Base-by-base conservation (phyloP, 2,797 vertebrate genomes). In the Stomatorhinus walkeri region DNA sequence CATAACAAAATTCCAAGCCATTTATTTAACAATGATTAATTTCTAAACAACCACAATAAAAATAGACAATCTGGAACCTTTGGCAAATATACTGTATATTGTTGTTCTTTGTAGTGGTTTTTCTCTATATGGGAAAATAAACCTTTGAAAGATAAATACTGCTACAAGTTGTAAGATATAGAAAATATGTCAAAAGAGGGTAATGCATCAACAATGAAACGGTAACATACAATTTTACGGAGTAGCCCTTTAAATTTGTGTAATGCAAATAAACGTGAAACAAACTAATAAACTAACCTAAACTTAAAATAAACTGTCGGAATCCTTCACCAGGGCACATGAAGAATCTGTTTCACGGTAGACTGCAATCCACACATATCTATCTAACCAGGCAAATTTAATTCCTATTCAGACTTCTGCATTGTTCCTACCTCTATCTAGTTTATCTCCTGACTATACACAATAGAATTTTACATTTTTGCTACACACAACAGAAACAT, bases 181-280 rank as follows among this genome's bases (percentile, higher is more conserved):
- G 22, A 68, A 86, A 68, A 85, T 46, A 28, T 72, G 22, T 52
- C 19, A 64, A 19, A 87, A 43, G 28, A 36, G 94, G 94, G 95
- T 89, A 40, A 93, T 91, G 90, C 92, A 90, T 93, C 72, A 91
- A 90, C 91, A 94, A 87, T 93, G 92, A 91, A 91, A 87, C 91
- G 93, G 95, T 94, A 95, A 95, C 94, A 52, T 94, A 95, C 89
- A 93, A 92, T 93, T 94, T 92, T 91, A 94, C 93, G 92, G 92
- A 94, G 93, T 96, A 96, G 96, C 96, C 96, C 96, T 96, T 96
- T 89, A 92, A 94, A 94, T 90, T 93, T 87, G 90, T 91, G 76
- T 84, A 91, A 92, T 92, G 92, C 28, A 89, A 28, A 51, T 46
- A 85, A 72, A 85, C 4, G 16, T 59, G 52, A 56, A 76, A 64